Conservation (phyloP, 2,888 invertebrate species). For the Melanophora roralis region DNA sequence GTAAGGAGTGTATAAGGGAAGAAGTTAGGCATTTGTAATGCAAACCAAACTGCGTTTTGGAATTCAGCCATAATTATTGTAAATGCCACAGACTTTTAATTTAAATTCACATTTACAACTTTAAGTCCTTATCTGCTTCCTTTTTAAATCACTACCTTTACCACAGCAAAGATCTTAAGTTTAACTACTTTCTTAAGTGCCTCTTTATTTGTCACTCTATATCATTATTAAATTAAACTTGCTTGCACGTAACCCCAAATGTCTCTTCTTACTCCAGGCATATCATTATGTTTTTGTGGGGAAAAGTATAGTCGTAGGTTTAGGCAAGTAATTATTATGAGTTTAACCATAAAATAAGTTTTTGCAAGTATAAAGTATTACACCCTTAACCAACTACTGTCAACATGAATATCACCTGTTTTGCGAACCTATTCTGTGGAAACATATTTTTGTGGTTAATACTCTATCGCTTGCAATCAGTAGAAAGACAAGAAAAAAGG, state of each 20-base stretch:
- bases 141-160: slow-evolving; percentile 14
- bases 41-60: too few relatives aligned
- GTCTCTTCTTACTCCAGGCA: slow-evolving; percentile 12
- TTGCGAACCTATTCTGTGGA: neutral
- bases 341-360: slow-evolving; percentile 9
- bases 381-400: neutral
- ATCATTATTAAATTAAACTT: neutral
- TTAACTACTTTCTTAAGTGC: slow-evolving; percentile 15
- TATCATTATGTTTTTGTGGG: slow-evolving; percentile 25
- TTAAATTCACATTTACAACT: slow-evolving; percentile 11
- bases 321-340: slow-evolving; percentile 16
- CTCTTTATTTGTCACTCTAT: neutral
- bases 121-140: neutral
- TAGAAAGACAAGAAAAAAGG: slow-evolving; percentile 2
- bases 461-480: slow-evolving; percentile 47
- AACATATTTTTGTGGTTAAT: slow-evolving; percentile 57
- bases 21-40: too few relatives aligned
- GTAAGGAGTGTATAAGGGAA: too few relatives aligned
- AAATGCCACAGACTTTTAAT: too few relatives aligned
- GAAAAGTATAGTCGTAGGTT: neutral
- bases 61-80: too few relatives aligned
- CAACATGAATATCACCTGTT: slow-evolving; percentile 4
- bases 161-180: slow-evolving; percentile 15
- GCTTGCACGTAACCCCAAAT: neutral
- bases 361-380: neutral